Percentiles rank a stretch among this genome's conserved stretches.
These are phyloP conservation scores for chimpanzee (Pan troglodytes) DNA, from an alignment of 2,113 vertebrate genomes.

Conservation along the genomic window NHGRI_mPanTro3-v2.1_pri NC_072413.2:56080501-56081000, in stretches of 20 bases:
- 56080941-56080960: background rate
- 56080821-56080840: background rate
- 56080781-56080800: background rate
- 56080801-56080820: background rate
- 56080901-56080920: background rate
- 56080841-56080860: background rate
- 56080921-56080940: background rate
- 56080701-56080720: constrained; percentile 9
- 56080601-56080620: background rate
- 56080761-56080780: background rate
- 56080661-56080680: background rate
- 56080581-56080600: constrained; percentile 13
- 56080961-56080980: background rate
- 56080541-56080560: constrained; percentile 48
- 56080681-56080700: background rate
- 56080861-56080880: background rate
- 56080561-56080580: constrained; percentile 30
- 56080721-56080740: background rate
- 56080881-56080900: background rate
- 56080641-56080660: background rate
- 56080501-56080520: background rate
- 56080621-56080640: background rate
- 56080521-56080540: constrained; percentile 48
- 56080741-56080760: background rate
- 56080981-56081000: background rate